Conservation (phyloP, 2,797 vertebrate genomes). For the Lagodon rhomboides region DNA sequence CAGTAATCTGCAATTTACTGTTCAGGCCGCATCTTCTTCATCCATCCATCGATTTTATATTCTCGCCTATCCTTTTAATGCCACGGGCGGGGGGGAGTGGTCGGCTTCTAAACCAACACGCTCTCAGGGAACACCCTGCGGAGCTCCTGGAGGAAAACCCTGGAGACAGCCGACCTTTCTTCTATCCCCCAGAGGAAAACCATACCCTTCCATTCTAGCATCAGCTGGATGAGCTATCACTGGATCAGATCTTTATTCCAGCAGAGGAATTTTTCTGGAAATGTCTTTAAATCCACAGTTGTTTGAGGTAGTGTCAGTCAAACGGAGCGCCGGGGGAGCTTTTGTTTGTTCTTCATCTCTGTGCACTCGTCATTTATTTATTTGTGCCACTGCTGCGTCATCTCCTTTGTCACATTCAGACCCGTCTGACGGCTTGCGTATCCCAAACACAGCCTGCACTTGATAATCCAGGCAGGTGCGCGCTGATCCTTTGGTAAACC, state of each 20-base stretch:
- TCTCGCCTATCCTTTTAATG: constrained; percentile 42
- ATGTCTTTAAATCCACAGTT: constrained; percentile 19
- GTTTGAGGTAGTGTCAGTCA: constrained; percentile 25
- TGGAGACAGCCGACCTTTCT: not conserved
- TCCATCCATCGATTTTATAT: constrained; percentile 51
- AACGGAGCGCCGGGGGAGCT: constrained; percentile 1
- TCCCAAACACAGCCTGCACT: constrained; percentile 48
- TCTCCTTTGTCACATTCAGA: constrained; percentile 43
- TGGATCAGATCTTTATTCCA: constrained; percentile 10
- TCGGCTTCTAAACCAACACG: constrained; percentile 16
- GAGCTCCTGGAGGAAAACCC: constrained; percentile 32
- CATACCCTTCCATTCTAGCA: constrained; percentile 16
- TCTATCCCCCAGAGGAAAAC: constrained; percentile 2
- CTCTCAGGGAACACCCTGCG: constrained; percentile 29
- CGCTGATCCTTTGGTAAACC: constrained; percentile 74
- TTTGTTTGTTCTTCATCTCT: constrained; percentile 47
- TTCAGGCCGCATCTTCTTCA: constrained; percentile 30
- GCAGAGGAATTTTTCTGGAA: constrained; percentile 11
- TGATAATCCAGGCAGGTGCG: constrained; percentile 72
- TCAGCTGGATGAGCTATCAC: constrained; percentile 28
- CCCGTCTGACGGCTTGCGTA: constrained; percentile 33
- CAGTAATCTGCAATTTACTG: constrained; percentile 46
- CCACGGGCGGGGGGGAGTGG: not conserved
- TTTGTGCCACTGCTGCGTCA: constrained; percentile 35
- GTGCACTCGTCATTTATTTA: constrained; percentile 40